Evolutionary conservation across 37 sponge, comb jelly and placozoan genomes (phyloP), one percentile per base, ranked within the genome.

Genomic region (Spongilla lacustris): DNA sequence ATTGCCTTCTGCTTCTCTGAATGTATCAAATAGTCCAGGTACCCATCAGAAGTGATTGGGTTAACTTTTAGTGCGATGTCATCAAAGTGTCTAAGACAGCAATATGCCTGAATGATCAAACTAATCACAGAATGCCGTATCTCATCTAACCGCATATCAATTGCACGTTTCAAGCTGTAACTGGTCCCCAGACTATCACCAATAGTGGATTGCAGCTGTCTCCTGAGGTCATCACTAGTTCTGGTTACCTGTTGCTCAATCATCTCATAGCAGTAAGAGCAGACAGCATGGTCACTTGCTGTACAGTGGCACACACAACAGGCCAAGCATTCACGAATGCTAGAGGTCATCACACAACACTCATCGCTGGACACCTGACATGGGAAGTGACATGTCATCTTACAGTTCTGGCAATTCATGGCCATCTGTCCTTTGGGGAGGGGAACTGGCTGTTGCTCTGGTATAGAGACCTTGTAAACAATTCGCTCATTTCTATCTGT

Each of bases 1-100:
- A 25, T 75, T 6, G 30, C 72, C 22, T 87, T n/a, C 71, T 81
- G 73, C 58, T 71, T 82, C 46, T 88, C 89, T 30, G 89, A 88
- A n/a, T 88, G 71, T 49, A 88, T 82, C 69, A 88, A 68, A 26
- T 82, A 33, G 76, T 88, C 83, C 33, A 88, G 76, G 83, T 88
- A 88, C 24, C 82, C 83, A 23, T 76, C 78, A 0, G 74, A 69
- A 58, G 66, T 76, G 26, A 88, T 71, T 0, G 83, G 89, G 37
- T 88, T 83, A 17, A 78, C 79, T 14, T 76, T 82, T 26, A 82
- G 73, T 17, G 89, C 89, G 41, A 88, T 82, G 26, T 83, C 73
- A 69, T 82, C 79, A 32, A 87, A 28, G 31, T 69, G 37, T 50
- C 81, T 22, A 23, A 80, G 17, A 38, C 34, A 34, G 12, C 36